Base-by-base conservation (phyloP, 2,888 invertebrate species). In the Tillus elongatus region DNA sequence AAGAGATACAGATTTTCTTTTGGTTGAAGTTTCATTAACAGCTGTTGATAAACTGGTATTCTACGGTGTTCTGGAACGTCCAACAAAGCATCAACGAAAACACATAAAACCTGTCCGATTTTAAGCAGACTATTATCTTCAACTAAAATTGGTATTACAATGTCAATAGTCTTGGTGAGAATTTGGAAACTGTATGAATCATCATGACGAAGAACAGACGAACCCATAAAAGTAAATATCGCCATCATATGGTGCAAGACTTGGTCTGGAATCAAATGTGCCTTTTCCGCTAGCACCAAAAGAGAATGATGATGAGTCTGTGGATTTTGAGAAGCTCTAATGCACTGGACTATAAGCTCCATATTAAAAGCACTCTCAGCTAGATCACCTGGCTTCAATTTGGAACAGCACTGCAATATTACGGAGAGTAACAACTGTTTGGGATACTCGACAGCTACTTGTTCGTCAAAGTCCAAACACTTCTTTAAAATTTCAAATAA, bases 171-270 rank as follows among this genome's bases (percentile, higher is more conserved):
- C 57, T 83, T 84, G 1, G 81, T 77, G 36, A 96, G 92, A 13
- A 96, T 84, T 63, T 92, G 90, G 60, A 93, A 90, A 57, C 91
- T 93, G 63, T 95, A 95, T 0, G 86, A 82, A 55, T 96, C 93
- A 58, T 97, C 96, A 51, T 92, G 90, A 6, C 93, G 74, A 1
- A 96, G 70, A 6, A 97, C 81, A 0, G 89, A 89, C 0, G 86
- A 86, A 1, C 97, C 97, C 81, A 98, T 92, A 57, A 97, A 98
- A 0, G 96, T 95, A 60, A 98, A 98, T 50, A 98, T 88, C 13
- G 91, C 83, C 80, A 97, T 93, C 2, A 95, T 85, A 54, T 95
- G 90, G 57, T 90, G 85, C 10, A 96, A 67, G 1, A 97, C 89
- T 66, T 84, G 80, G 41, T 82, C 77, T 0, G 91, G 91, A 39